phyloP scores from a whole-genome alignment of 2,888 invertebrate genomes.

The Lagria hirta region DNA sequence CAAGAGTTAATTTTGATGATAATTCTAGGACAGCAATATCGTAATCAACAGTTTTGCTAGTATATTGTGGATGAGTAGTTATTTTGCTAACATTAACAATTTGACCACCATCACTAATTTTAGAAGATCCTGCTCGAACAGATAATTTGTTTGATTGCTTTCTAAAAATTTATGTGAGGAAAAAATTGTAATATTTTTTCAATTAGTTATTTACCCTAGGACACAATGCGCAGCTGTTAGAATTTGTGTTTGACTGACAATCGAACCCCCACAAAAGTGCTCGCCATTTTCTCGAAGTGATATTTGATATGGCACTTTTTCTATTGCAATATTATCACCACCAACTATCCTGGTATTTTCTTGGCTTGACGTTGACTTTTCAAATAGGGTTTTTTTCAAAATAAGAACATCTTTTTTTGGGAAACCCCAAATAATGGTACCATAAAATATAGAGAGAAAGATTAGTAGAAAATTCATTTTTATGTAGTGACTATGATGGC shows the following conservation, averaged over 20 bases:
- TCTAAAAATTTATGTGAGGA: conserved; percentile 1
- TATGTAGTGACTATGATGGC: too few relatives aligned
- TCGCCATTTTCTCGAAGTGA: conserved; percentile 54
- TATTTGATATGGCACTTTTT: conserved; percentile 57
- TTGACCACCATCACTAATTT: conserved; percentile 23
- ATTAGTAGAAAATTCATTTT: too few relatives aligned
- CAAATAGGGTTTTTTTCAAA: too few relatives aligned
- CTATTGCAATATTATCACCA: conserved; percentile 34
- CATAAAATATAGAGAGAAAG: too few relatives aligned
- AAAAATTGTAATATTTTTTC: neutral
- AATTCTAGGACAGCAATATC: conserved; percentile 27
- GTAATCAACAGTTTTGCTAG: conserved; percentile 18
- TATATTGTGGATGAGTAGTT: conserved; percentile 25
- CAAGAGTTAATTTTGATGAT: neutral
- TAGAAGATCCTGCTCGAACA: conserved; percentile 28
- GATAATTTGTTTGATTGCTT: conserved; percentile 10
- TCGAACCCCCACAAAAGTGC: conserved; percentile 58
- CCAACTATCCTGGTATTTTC: conserved; percentile 44
- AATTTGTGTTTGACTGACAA: conserved; percentile 55
- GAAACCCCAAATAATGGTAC: too few relatives aligned
- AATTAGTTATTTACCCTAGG: conserved; percentile 15
- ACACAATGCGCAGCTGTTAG: conserved; percentile 58
- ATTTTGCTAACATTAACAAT: conserved; percentile 22
- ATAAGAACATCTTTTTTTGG: too few relatives aligned
- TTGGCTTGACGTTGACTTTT: too few relatives aligned